Percentiles rank a stretch among this genome's conserved stretches.
Conservation (phyloP, 2,888 invertebrate species). For the Leistus spinibarbis region DNA sequence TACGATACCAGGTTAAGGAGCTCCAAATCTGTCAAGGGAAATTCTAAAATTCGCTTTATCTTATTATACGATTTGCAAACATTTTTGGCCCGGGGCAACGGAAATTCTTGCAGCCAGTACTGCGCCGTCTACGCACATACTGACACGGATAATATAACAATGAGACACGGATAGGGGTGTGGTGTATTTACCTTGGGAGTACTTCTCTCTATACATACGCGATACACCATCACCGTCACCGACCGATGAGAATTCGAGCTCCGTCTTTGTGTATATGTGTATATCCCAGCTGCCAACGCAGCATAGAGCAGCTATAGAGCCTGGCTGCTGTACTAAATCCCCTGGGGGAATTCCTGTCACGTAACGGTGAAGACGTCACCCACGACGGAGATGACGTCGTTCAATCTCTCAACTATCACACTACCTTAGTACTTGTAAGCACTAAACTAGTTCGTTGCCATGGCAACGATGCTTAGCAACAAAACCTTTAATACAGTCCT, state of each 20-base stretch:
- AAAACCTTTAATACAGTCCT: constrained; percentile 16
- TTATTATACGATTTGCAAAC: background rate
- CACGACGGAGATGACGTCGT: background rate
- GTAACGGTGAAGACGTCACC: background rate
- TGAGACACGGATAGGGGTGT: background rate
- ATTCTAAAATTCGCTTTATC: background rate
- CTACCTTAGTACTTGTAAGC: background rate
- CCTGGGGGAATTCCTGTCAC: constrained; percentile 17
- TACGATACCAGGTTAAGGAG: too few relatives aligned
- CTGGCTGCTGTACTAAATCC: constrained; percentile 9
- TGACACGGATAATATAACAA: background rate
- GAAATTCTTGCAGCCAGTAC: background rate
- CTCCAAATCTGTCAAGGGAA: too few relatives aligned
- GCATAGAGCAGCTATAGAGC: background rate
- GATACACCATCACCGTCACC: too few relatives aligned
- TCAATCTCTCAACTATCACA: background rate
- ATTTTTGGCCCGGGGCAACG: background rate
- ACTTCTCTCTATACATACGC: background rate
- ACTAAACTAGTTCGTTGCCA: background rate
- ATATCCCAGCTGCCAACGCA: background rate
- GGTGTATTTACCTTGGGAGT: background rate
- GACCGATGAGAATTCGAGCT: background rate
- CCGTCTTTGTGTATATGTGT: too few relatives aligned
- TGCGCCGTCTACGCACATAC: background rate
- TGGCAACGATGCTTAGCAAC: constrained; percentile 22